Base-by-base conservation (phyloP, 2,113 vertebrate genomes). In the Sylvia atricapilla region DNA sequence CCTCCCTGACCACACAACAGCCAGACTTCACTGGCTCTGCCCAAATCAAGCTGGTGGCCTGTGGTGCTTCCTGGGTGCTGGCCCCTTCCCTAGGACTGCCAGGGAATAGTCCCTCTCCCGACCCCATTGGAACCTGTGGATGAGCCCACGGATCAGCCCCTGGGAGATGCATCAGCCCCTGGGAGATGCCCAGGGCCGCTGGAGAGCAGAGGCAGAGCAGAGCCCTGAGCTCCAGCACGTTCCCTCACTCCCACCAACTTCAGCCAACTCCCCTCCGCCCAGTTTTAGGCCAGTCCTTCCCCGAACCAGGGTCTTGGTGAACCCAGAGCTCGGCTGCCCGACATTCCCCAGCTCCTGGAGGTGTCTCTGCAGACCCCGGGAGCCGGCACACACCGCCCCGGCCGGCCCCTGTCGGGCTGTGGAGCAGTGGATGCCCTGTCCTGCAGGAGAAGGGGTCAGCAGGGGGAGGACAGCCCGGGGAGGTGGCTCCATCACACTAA, bases 291-390 rank as follows among this genome's bases (percentile, higher is more conserved):
- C 87, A 73, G 13, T 4, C 30, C 47, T 55, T 43, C 41, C 11
- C 35, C 23, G 16, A 41, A 11, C 4, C 0, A 0, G 19, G 33
- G 13, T 27, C 22, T 41, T 9, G 23, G 33, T 0, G 0, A 75
- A 12, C 39, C 28, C 4, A 24, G 39, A 55, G 11, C 35, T 66
- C 17, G 0, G 0, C 3, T 15, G 3, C 25, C 62, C 1, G 0
- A 58, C 66, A 58, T 28, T 33, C 39, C 24, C 59, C 9, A 4
- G 15, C 59, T 31, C 76, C 17, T 59, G 77, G 37, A n/a, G 2
- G 66, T 2, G 41, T 49, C 50, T 60, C 78, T 30, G 85, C 75
- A 30, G 87, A 15, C 30, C 41, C 2, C 31, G 23, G 50, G 49
- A 90, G 53, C 47, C 5, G 20, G 11, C 16, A 2, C 60, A 27